Conservation (phyloP, 2,797 vertebrate species). For the Sebastes minor region DNA sequence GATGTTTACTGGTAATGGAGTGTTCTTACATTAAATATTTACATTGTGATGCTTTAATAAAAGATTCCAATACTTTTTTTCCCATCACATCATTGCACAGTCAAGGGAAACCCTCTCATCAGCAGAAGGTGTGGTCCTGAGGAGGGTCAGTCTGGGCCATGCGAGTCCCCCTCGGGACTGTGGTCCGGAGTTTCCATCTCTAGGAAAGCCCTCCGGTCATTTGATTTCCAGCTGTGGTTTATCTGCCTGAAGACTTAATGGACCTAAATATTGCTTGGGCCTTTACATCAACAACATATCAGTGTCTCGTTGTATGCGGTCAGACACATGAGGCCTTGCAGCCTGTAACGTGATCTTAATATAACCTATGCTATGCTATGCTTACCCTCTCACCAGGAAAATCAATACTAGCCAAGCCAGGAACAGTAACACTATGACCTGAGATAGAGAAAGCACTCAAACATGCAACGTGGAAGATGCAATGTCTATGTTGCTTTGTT, state of each 20-base stretch:
- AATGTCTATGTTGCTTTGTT: constrained; percentile 1
- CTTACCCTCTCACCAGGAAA: constrained; percentile 10
- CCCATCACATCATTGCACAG: neutral
- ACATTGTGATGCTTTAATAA: neutral
- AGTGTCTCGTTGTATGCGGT: constrained; percentile 16
- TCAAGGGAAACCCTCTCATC: constrained; percentile 29
- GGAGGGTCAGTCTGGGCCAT: neutral
- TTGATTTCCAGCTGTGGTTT: constrained; percentile 54
- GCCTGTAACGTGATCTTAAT: constrained; percentile 53
- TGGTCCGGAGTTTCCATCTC: constrained; percentile 68
- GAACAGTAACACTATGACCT: constrained; percentile 8
- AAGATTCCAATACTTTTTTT: constrained; percentile 15
- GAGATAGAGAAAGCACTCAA: constrained; percentile 9
- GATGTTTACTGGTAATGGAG: neutral
- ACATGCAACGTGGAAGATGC: neutral
- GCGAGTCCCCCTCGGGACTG: constrained; percentile 9
- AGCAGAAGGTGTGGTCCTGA: neutral
- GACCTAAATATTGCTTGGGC: constrained; percentile 17
- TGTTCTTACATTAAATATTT: constrained; percentile 43
- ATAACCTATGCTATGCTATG: constrained; percentile 32
- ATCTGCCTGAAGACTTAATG: constrained; percentile 56
- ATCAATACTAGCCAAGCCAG: constrained; percentile 32
- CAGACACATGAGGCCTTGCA: constrained; percentile 21
- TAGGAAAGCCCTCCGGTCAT: constrained; percentile 46
- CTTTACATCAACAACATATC: constrained; percentile 21